Evolutionary conservation across 2,888 invertebrate genomes (phyloP), one percentile per base, ranked within the genome.

Genomic region (Drosophila subquinaria): DNA sequence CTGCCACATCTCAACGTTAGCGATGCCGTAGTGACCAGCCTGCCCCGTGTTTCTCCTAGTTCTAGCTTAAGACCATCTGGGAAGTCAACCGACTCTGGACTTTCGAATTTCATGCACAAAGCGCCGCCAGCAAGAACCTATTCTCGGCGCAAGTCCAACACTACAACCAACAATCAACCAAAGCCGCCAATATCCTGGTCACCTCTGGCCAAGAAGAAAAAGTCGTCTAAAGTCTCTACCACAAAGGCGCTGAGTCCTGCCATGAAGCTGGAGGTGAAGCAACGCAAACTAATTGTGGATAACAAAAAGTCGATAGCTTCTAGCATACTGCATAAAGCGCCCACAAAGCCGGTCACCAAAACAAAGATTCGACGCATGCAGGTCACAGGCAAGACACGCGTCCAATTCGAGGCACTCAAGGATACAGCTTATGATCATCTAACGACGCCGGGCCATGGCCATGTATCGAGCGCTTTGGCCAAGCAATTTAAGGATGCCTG

Each of bases 371-470:
- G 48, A 3, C 67, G 68, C 13, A 69, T 70, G 3, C 73, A 76
- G n/a, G 85, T 75, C 11, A 40, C 86, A 1, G 90, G 82, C 0
- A 88, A 81, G 35, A 86, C 74, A 10, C 79, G 81, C 1, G 69
- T 53, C 13, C 79, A 90, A 9, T 88, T 78, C 15, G 65, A 86
- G 13, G 59, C 73, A 0, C 76, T 70, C 0, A 83, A 90, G n/a
- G 59, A 36, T 3, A 90, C 88, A 0, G 92, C 92, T 0, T 92
- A 85, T 23, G 92, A 92, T 72, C 63, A 90, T 45, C 62, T 92
- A 8, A 92, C 90, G 4, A 79, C 74, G n/a, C 82, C 92, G 0
- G 70, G 74, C 45, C 69, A 70, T 0, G n/a, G 40, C 0, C 50
- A 51, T 1, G 11, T 76, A 0, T 73, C 81, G 0, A 3, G 4